Evolutionary conservation across 2,113 vertebrate species (phyloP), one percentile per base, ranked within the genome.

Genomic region (Actenoides hombroni): DNA sequence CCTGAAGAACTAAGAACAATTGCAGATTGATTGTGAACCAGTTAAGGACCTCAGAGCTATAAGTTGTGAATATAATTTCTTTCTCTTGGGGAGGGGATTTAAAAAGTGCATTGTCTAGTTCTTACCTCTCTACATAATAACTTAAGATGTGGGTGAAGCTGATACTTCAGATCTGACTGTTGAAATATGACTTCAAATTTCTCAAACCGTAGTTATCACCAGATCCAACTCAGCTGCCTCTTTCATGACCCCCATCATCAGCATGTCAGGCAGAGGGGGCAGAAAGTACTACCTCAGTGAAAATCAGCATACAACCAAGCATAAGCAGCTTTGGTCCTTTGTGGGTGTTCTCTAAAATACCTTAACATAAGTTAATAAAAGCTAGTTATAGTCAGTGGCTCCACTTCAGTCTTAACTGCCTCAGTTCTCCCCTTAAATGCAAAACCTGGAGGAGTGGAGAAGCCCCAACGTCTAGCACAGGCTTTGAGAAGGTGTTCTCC

Each of bases 11-110:
- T 15, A 86, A 84, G 77, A 93, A 84, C 65, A 95, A 91, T 39
- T 89, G 80, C 81, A 82, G 80, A 82, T 82, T 94, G 95, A 96
- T 53, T 94, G 57, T 86, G 92, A 94, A 91, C 46, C 65, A 89
- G 54, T 94, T 95, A 94, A 96, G 65, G 31, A 76, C 49, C 54
- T 84, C 57, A 73, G 39, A 94, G 61, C 61, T 79, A 0, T 29
- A 78, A 73, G 61, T 13, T 89, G 65, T 29, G 57, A 86, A 65
- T 65, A 84, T 84, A 4, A 86, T 94, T 84, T 88, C 44, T 80
- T 89, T 86, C 64, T 76, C 57, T 63, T 77, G 4, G 26, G 31
- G 31, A 4, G 26, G 31, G 31, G 56, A 83, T 46, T 5, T 40
- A 76, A 29, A 48, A 76, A 29, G 23, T 5, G 26, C 19, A 33